These are phyloP conservation scores for Eubasilissa splendida DNA, from an alignment of 2,888 invertebrate species.

Conservation along the genomic window DNA sequence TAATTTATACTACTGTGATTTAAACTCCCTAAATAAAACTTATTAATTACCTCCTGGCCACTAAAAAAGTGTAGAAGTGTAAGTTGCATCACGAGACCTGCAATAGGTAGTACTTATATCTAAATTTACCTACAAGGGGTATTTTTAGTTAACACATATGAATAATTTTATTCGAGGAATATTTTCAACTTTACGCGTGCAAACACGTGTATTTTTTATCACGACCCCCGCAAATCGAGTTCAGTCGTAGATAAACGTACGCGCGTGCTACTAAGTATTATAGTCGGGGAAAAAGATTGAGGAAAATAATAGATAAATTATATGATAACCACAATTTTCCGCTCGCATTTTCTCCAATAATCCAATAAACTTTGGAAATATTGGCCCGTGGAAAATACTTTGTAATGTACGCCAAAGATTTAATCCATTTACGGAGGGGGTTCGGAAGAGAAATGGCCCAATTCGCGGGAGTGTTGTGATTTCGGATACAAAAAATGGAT, in stretches of 20 bases:
- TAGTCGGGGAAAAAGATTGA: slow-evolving; percentile 9
- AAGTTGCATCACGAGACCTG: no score
- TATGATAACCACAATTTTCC: slow-evolving; percentile 21
- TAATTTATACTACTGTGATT: no score
- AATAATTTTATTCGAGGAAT: no score
- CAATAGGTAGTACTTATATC: no score
- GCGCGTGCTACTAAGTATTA: slow-evolving; percentile 5
- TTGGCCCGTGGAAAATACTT: slow-evolving; percentile 16
- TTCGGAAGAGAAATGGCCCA: slow-evolving; percentile 15
- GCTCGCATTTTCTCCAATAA: slow-evolving; percentile 18
- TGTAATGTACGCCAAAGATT: slow-evolving; percentile 36
- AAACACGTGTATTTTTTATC: slow-evolving; percentile 1
- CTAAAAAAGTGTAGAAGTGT: no score
- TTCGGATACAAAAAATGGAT: neutral
- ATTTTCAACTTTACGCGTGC: neutral
- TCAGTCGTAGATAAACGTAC: neutral
- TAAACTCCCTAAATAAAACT: no score
- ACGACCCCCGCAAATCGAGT: neutral
- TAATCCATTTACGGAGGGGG: slow-evolving; percentile 30
- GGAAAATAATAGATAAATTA: slow-evolving; percentile 37
- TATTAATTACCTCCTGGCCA: no score
- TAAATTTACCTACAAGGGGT: no score
- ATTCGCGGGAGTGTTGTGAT: slow-evolving; percentile 13
- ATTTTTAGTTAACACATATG: no score
- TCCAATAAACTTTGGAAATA: slow-evolving; percentile 36